Evolutionary conservation across 2,797 vertebrate species (phyloP).

Genomic region (Echiichthys vipera): DNA sequence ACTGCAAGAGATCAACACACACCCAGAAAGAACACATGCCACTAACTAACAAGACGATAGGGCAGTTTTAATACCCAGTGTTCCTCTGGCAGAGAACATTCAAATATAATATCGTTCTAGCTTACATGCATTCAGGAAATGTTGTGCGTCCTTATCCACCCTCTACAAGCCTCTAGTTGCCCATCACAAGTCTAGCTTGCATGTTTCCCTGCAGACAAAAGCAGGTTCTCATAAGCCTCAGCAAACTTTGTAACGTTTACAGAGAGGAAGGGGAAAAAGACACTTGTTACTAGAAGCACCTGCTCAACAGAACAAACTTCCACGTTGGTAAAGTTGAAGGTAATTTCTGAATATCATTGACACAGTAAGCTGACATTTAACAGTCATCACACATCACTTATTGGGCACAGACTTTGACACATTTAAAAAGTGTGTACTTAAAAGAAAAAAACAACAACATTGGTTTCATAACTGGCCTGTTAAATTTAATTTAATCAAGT

Average conservation of each 20-base stretch:
- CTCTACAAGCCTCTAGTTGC: background rate
- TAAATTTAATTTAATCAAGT: slow-evolving; percentile 21
- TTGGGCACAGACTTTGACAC: slow-evolving; percentile 17
- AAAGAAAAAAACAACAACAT: slow-evolving; percentile 30
- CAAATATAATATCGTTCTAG: background rate
- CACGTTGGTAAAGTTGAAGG: background rate
- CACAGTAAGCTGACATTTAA: slow-evolving; percentile 18
- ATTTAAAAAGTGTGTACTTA: slow-evolving; percentile 23
- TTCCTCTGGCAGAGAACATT: slow-evolving; percentile 2
- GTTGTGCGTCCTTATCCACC: background rate
- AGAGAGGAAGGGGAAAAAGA: slow-evolving; percentile 29
- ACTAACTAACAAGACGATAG: background rate
- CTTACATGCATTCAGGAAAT: slow-evolving; percentile 9
- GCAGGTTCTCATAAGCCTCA: background rate
- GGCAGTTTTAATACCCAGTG: slow-evolving; percentile 20
- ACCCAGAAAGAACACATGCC: background rate
- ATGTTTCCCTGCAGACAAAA: slow-evolving; percentile 16
- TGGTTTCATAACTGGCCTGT: slow-evolving; percentile 53
- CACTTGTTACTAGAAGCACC: slow-evolving; percentile 27
- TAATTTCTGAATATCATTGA: background rate
- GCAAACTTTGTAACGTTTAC: slow-evolving; percentile 9
- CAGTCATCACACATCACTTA: background rate
- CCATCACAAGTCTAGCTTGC: slow-evolving; percentile 18
- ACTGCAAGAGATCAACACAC: background rate
- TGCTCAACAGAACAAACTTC: background rate